Percentiles rank a stretch among this genome's conserved stretches.
phyloP scores from a whole-genome alignment of 1,140 invertebrate species.

The Drosophila sechellia region DNA sequence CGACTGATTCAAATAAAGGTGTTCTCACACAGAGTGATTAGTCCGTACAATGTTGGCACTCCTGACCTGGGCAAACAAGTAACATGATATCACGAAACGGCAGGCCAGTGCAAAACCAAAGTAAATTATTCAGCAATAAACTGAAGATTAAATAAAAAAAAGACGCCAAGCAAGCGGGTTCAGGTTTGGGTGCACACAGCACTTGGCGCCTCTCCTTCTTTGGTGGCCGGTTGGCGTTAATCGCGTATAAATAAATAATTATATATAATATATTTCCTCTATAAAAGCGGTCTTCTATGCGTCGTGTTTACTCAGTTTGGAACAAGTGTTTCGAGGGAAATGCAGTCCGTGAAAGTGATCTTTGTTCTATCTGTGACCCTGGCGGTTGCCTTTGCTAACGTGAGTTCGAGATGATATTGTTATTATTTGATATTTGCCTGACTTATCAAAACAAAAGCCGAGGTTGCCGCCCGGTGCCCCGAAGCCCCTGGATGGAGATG shows the following conservation, averaged over 20 bases:
- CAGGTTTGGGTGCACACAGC: slow-evolving; percentile 6
- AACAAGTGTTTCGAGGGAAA: slow-evolving; percentile 6
- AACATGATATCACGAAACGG: not conserved
- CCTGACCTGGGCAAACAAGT: slow-evolving; percentile 26
- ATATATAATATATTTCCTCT: slow-evolving; percentile 8
- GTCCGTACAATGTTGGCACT: not conserved
- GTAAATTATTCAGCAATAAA: not conserved
- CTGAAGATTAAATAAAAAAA: slow-evolving; percentile 4
- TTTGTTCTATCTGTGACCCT: slow-evolving; percentile 25
- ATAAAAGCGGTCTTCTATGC: slow-evolving; percentile 26
- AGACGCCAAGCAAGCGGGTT: not conserved
- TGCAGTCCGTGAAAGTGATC: slow-evolving; percentile 31
- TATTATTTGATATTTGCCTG: not conserved
- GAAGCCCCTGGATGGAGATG: slow-evolving; percentile 14
- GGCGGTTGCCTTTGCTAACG: not conserved
- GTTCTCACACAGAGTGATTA: not conserved
- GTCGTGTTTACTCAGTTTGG: slow-evolving; percentile 9
- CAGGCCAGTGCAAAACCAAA: not conserved
- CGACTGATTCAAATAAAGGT: not conserved
- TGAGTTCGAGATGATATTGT: slow-evolving; percentile 1
- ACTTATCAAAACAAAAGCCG: not conserved
- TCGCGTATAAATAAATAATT: slow-evolving; percentile 15
- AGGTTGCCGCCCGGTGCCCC: slow-evolving; percentile 2
- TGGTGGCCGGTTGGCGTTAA: not conserved
- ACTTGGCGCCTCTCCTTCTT: not conserved